These are phyloP conservation scores for Temnothorax rugatulus DNA, from an alignment of 2,888 invertebrate species.

Conservation along the genomic window DNA sequence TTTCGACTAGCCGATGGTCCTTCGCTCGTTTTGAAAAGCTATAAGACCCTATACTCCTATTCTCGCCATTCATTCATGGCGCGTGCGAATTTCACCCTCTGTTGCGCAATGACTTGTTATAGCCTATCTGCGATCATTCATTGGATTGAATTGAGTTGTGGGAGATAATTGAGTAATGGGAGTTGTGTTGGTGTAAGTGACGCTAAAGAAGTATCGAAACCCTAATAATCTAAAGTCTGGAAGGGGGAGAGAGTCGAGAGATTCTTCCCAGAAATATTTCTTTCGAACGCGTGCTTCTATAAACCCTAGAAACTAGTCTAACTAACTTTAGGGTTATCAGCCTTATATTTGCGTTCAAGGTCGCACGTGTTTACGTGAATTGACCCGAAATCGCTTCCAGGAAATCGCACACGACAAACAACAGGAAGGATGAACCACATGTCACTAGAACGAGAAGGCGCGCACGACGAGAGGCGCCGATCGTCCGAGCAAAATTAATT, in stretches of 20 bases:
- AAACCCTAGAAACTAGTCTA: neutral
- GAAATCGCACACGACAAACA: neutral
- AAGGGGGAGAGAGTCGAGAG: too few species aligned
- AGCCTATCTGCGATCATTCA: neutral
- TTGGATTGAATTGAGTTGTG: neutral
- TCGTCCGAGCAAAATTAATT: neutral
- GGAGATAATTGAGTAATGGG: too few species aligned
- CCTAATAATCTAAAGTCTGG: neutral
- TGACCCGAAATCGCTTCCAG: conserved; percentile 2
- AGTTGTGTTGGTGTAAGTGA: neutral
- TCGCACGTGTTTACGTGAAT: neutral
- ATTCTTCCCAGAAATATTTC: neutral
- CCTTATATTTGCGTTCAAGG: conserved; percentile 6
- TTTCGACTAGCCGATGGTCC: neutral
- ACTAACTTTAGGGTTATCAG: conserved; percentile 2
- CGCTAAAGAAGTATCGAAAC: neutral
- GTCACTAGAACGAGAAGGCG: neutral
- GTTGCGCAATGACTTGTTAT: neutral
- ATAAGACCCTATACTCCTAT: neutral
- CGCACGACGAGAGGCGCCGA: neutral
- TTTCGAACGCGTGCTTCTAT: neutral
- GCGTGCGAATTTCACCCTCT: neutral
- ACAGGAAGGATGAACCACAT: neutral
- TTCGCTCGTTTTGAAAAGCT: neutral
- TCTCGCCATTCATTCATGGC: neutral